These are phyloP conservation scores for Oxygymnocypris stewartii DNA, from an alignment of 2,113 vertebrate genomes.

Conservation along the genomic window DNA sequence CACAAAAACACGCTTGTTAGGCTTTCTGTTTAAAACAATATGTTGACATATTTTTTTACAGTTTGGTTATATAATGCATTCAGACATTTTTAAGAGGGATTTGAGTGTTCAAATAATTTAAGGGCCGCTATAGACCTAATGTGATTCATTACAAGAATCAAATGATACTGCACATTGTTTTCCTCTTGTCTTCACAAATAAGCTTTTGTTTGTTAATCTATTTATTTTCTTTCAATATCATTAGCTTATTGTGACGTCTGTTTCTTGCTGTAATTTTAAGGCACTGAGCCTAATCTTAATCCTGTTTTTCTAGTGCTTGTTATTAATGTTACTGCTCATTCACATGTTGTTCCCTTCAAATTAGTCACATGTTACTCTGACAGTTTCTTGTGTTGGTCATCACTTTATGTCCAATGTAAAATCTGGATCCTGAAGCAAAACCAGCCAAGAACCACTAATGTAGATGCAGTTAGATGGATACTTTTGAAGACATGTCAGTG, in stretches of 20 bases:
- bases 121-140: neutral
- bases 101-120: neutral
- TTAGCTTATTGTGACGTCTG: slow-evolving; percentile 6
- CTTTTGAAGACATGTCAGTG: slow-evolving; percentile 3
- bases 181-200: neutral
- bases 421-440: neutral
- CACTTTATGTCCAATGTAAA: neutral
- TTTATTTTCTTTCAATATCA: slow-evolving; percentile 27
- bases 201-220: slow-evolving; percentile 16
- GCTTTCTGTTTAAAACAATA: neutral
- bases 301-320: slow-evolving; percentile 42
- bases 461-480: neutral
- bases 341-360: slow-evolving; percentile 1
- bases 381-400: slow-evolving; percentile 8
- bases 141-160: neutral
- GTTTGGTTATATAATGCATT: neutral
- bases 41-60: neutral
- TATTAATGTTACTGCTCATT: slow-evolving; percentile 15
- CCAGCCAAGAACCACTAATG: neutral
- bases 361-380: slow-evolving; percentile 7
- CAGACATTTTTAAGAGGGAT: neutral
- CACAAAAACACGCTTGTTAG: neutral
- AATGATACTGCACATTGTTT: neutral
- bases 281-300: slow-evolving; percentile 28
- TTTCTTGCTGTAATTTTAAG: slow-evolving; percentile 1